These are phyloP conservation scores for Schizothorax lantsangensis DNA, from an alignment of 2,797 vertebrate species.

Conservation along the genomic window DNA sequence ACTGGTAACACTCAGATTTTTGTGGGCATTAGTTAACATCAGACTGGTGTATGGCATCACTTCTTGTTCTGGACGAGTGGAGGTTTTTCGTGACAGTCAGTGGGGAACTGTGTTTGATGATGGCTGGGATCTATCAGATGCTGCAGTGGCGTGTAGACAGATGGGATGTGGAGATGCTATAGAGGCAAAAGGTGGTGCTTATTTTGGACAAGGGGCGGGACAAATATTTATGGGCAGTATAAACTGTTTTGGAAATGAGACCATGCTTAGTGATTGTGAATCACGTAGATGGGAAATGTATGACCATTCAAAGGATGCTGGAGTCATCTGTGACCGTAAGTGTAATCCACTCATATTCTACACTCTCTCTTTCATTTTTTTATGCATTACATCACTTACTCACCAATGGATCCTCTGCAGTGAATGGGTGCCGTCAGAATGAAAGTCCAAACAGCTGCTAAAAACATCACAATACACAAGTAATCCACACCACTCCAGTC, in stretches of 20 bases:
- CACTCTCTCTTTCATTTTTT: not conserved
- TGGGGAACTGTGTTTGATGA: conserved; percentile 3
- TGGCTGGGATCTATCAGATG: conserved; percentile 21
- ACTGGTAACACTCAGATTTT: not conserved
- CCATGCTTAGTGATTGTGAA: not conserved
- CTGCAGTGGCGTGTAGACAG: not conserved
- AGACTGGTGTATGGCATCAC: not conserved
- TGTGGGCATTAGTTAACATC: not conserved
- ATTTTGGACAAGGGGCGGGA: not conserved
- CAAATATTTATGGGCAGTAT: not conserved
- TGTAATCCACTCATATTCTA: not conserved
- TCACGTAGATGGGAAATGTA: not conserved
- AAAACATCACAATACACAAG: not conserved
- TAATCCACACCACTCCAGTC: not conserved
- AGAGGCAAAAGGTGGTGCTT: not conserved
- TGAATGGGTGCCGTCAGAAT: not conserved
- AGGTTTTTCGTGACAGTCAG: not conserved
- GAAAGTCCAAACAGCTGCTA: not conserved
- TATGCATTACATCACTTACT: not conserved
- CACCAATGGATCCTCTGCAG: not conserved
- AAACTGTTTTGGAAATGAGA: conserved; percentile 6
- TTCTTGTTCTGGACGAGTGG: conserved; percentile 30
- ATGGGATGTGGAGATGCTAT: conserved; percentile 16
- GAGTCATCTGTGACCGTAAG: conserved; percentile 28
- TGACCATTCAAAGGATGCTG: conserved; percentile 25